phyloP scores from a whole-genome alignment of 2,113 vertebrate species.

The Cervus canadensis region DNA sequence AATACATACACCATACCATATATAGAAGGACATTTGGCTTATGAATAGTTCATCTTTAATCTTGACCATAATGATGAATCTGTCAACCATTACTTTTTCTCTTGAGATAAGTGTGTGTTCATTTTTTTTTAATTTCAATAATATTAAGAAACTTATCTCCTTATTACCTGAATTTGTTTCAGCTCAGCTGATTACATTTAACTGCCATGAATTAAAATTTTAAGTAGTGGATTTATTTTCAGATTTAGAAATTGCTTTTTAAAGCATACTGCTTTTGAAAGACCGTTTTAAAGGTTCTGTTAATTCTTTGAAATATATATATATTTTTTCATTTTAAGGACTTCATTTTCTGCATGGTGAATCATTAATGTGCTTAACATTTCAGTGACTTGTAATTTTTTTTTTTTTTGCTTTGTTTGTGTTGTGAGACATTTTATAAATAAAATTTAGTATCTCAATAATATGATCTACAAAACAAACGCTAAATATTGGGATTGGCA shows the following conservation, averaged over 20 bases:
- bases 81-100: neutral
- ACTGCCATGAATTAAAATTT: neutral
- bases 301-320: constrained; percentile 18
- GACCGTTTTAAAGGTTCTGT: neutral
- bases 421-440: constrained; percentile 13
- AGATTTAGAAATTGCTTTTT: neutral
- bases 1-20: neutral
- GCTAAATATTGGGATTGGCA: neutral
- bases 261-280: constrained; percentile 13
- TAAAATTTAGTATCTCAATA: constrained; percentile 24
- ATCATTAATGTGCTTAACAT: constrained; percentile 44
- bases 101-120: neutral
- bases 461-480: neutral
- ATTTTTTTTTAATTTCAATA: constrained; percentile 1
- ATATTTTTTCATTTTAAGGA: neutral
- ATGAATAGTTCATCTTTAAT: constrained; percentile 19
- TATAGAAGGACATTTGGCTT: neutral
- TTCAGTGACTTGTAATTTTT: constrained; percentile 38
- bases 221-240: neutral
- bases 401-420: constrained; percentile 41
- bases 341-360: constrained; percentile 48
- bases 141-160: neutral
- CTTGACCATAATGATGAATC: neutral
- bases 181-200: neutral
- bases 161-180: neutral